A percentile compares a stretch with the other conserved stretches of the same genome.
Evolutionary conservation across 2,113 vertebrate genomes (phyloP).

Genomic region (Peucedramus taeniatus): DNA sequence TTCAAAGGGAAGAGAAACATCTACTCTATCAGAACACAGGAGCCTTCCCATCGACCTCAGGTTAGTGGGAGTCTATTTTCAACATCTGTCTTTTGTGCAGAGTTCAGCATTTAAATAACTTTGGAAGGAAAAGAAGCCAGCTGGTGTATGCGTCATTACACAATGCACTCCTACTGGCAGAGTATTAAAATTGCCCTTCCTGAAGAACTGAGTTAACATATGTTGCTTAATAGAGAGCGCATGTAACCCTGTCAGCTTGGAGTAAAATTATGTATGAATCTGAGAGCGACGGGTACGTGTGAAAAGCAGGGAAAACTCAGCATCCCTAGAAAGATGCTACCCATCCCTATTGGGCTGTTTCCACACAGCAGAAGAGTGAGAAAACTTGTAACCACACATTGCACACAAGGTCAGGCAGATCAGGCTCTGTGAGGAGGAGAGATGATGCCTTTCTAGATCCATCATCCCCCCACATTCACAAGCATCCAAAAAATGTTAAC

Average conservation of each 20-base stretch:
- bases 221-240: slow-evolving; percentile 5
- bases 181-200: neutral
- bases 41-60: neutral
- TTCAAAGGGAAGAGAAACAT: neutral
- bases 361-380: neutral
- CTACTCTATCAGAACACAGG: neutral
- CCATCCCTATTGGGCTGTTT: neutral
- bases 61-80: neutral
- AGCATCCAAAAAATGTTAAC: neutral
- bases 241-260: neutral
- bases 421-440: neutral
- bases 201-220: neutral
- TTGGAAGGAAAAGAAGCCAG: slow-evolving; percentile 15
- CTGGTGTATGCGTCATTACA: neutral
- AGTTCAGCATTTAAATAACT: slow-evolving; percentile 7
- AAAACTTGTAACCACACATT: neutral
- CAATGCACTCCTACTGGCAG: neutral
- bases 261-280: neutral
- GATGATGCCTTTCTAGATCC: neutral
- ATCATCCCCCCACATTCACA: neutral
- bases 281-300: fast-evolving
- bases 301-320: neutral
- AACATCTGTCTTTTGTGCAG: neutral
- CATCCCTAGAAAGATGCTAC: neutral
- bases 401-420: neutral